Base-by-base conservation (phyloP, 1,140 invertebrate genomes). In the Macrobrachium rosenbergii region DNA sequence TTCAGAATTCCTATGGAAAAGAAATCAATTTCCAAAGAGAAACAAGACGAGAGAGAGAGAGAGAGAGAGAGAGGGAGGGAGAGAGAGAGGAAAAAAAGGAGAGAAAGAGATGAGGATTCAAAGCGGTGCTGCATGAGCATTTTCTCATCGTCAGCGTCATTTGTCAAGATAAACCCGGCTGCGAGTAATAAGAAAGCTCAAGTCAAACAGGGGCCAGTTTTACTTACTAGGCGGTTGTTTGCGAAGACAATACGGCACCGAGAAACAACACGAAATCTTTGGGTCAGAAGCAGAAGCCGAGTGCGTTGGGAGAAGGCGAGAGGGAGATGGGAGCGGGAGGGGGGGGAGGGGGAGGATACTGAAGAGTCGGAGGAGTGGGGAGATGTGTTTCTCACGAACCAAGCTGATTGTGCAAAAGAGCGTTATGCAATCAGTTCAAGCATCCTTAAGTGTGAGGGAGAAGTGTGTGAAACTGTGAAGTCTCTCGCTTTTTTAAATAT, bases 61-160 rank as follows among this genome's bases (percentile, higher is more conserved):
- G 72, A 37, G 28, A 75, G 28, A 75, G 72, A 75, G 28, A 37
- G 28, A 75, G 72, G n/a, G n/a, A n/a, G n/a, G n/a, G n/a, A n/a
- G n/a, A 28, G 14, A 28, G 72, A 75, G 23, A 28, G 72, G 23
- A 16, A 37, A 37, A 43, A 16, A 75, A 37, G 23, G 72, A 75
- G 28, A 75, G 72, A 75, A 16, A 43, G 45, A 43, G 28, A 75
- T 23, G 72, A 37, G 45, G 6, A 37, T 23, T 23, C 14, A 17
- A 37, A 75, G 72, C 23, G 7, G 2, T 52, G 8, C 52, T 8
- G 52, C 52, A 52, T 12, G 12, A 52, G 52, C 52, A 52, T 52
- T 52, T 52, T 52, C 52, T 52, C 52, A 52, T 52, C 52, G 52
- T 52, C 52, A 52, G 52, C 52, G 52, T 52, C 52, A 52, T 52